Percentiles rank a stretch among this genome's conserved stretches.
These are phyloP conservation scores for Halcyon badia DNA, from an alignment of 2,797 vertebrate species.

Conservation along the genomic window DNA sequence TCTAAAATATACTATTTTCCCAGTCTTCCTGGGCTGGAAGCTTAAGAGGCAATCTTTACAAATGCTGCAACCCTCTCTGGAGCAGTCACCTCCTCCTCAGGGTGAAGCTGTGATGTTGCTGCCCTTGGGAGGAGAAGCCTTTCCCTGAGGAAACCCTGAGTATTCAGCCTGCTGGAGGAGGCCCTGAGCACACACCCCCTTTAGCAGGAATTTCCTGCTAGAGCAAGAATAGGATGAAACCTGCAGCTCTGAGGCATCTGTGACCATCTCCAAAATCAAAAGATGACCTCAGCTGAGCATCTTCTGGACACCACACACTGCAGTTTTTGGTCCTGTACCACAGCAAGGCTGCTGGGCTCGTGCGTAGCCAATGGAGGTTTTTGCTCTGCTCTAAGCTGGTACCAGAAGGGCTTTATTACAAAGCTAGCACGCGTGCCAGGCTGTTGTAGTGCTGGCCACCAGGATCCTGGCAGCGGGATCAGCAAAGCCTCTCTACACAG, in stretches of 20 bases:
- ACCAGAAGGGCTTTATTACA: neutral
- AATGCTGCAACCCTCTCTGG: neutral
- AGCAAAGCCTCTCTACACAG: neutral
- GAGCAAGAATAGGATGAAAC: neutral
- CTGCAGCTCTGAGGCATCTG: neutral
- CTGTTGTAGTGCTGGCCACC: neutral
- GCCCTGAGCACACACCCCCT: neutral
- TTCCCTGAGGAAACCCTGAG: neutral
- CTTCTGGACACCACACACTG: fast-evolving
- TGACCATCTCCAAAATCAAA: neutral
- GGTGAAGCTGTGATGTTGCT: neutral
- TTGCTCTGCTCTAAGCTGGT: neutral
- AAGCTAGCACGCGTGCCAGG: neutral
- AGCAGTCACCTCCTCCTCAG: neutral
- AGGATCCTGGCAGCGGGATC: neutral
- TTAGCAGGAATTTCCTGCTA: neutral
- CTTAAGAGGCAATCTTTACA: neutral
- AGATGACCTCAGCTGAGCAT: neutral
- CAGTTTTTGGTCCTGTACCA: neutral
- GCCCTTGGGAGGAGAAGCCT: neutral
- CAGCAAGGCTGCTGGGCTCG: fast-evolving
- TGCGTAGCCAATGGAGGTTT: neutral
- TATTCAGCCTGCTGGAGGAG: neutral
- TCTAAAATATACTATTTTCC: neutral
- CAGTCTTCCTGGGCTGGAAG: neutral